Evolutionary conservation across 2,113 vertebrate species (phyloP).

Genomic region (Ameiurus melas): DNA sequence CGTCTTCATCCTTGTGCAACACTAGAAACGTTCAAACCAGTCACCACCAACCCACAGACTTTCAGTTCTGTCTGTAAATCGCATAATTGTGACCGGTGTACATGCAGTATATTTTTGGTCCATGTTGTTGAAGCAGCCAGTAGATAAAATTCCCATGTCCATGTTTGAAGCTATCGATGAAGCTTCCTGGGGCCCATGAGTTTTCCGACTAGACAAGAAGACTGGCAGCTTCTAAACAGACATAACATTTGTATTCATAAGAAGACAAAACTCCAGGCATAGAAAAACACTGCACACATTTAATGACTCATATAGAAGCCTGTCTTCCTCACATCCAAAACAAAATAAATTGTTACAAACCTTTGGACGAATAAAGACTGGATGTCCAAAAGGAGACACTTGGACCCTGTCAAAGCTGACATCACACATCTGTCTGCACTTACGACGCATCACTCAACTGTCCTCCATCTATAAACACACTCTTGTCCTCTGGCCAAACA

Average conservation of each 20-base stretch:
- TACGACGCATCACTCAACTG: constrained; percentile 58
- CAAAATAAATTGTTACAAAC: constrained; percentile 29
- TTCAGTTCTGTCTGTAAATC: background rate
- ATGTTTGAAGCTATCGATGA: background rate
- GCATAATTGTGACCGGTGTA: background rate
- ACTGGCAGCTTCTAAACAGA: constrained; percentile 33
- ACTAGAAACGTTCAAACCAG: background rate
- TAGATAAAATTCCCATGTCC: background rate
- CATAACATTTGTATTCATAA: background rate
- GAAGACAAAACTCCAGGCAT: background rate
- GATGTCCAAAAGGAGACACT: constrained; percentile 44
- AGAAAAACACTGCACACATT: constrained; percentile 21
- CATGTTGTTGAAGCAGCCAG: background rate
- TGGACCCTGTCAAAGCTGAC: constrained; percentile 51
- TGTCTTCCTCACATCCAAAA: constrained; percentile 23
- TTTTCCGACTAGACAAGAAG: background rate
- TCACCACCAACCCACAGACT: background rate
- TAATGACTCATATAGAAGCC: constrained; percentile 20
- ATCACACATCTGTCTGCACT: constrained; percentile 61
- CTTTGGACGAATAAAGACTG: constrained; percentile 43
- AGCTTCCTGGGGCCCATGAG: constrained; percentile 13
- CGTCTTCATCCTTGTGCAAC: background rate
- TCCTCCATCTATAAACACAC: constrained; percentile 58
- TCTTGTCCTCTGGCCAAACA: constrained; percentile 54
- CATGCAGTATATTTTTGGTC: background rate